Evolutionary conservation across 2,888 invertebrate species (phyloP).

Genomic region (Leptopterna dolabrata): DNA sequence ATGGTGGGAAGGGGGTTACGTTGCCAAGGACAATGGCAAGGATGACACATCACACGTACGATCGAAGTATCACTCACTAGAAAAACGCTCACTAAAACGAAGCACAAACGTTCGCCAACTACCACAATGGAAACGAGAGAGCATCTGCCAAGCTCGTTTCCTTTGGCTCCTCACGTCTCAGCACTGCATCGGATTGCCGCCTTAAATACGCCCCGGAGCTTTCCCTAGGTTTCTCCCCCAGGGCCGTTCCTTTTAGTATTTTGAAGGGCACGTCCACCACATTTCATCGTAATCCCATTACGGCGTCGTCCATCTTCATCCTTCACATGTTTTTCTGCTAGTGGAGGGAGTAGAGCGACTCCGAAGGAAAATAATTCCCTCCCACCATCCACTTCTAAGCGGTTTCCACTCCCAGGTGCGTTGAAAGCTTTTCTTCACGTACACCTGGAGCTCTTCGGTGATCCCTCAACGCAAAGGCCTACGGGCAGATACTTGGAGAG

Average conservation of each 20-base stretch:
- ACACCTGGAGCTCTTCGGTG: not conserved
- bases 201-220: not conserved
- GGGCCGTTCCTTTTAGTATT: not conserved
- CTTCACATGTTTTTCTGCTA: not conserved
- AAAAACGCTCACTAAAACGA: too few species aligned
- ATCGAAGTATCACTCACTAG: too few species aligned
- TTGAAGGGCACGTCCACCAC: constrained; percentile 13
- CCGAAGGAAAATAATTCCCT: not conserved
- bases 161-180: not conserved
- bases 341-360: not conserved
- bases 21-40: too few species aligned
- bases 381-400: not conserved
- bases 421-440: not conserved
- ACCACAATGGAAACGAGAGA: not conserved
- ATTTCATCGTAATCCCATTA: constrained; percentile 35
- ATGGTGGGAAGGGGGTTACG: too few species aligned
- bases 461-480: not conserved
- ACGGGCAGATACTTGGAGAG: too few species aligned
- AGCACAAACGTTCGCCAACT: not conserved
- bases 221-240: not conserved
- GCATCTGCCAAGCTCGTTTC: not conserved
- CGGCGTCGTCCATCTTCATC: constrained; percentile 30
- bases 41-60: too few species aligned
- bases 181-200: not conserved
- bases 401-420: not conserved